Base-by-base conservation (phyloP, 2,888 invertebrate species). In the Lomographa bimaculata region DNA sequence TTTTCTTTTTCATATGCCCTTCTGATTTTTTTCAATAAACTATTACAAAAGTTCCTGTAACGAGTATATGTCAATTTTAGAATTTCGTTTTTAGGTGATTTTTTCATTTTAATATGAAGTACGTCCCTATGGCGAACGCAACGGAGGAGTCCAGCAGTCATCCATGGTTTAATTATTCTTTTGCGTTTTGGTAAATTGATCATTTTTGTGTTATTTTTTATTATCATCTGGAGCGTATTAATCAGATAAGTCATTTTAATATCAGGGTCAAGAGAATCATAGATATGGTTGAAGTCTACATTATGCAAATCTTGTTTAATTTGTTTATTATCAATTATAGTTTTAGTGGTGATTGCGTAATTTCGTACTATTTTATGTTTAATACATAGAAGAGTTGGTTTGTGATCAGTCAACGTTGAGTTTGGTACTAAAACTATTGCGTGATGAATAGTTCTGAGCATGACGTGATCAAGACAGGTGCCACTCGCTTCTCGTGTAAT, bases 121-220 rank as follows among this genome's bases (percentile, higher is more conserved):
- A 30, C 32, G 18, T 42, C 42, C 17, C 32, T 29, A 8, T 32
- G 14, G 4, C 26, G 20, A 5, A 42, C 32, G 10, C 35, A 42
- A 4, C 29, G 20, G 6, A 43, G 20, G 5, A 34, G 7, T 1
- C 27, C 23, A 17, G 28, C 7, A 11, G 28, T 29, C 11, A 37
- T 23, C 16, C 23, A 23, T 2, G 28, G 17, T 17, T 23, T 28
- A 5, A 28, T 34, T 5, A 12, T 25, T 7, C 5, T 24, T 34
- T 17, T 17, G 1, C 18, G 24, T 3, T 8, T 34, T 11, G 34
- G 9, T n/a, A 18, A 6, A n/a, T n/a, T n/a, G 0, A 4, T 19
- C 3, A 7, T 1, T 10, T 8, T 24, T 0, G 12, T 25, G 3
- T 24, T 25, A 12, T 25, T 17, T 5, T 7, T 6, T 24, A 25